These are phyloP conservation scores for Drosophila guanche DNA, from an alignment of 1,140 invertebrate species.

Conservation along the genomic window DNA sequence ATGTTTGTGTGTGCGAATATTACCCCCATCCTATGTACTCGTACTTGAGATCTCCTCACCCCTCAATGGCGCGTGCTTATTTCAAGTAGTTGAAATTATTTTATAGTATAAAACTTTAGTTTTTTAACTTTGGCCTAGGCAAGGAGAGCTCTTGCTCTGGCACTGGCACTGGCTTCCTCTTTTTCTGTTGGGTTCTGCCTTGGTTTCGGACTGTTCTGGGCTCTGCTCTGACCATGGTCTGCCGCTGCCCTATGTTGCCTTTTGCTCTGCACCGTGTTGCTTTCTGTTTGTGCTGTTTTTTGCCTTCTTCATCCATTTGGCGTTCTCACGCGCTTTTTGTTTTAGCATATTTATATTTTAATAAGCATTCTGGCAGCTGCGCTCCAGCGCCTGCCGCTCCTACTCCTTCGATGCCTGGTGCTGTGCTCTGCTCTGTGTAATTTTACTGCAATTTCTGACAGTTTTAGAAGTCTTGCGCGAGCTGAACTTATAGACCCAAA, in stretches of 20 bases:
- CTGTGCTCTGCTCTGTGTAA: slow-evolving; percentile 40
- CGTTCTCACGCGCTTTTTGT: slow-evolving; percentile 60
- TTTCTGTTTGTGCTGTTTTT: slow-evolving; percentile 14
- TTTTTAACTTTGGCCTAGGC: slow-evolving; percentile 69
- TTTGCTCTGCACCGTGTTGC: slow-evolving; percentile 33
- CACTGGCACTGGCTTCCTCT: neutral
- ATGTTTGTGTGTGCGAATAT: neutral
- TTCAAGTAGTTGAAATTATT: slow-evolving; percentile 81
- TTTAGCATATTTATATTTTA: slow-evolving; percentile 82
- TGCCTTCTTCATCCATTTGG: slow-evolving; percentile 52
- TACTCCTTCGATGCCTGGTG: slow-evolving; percentile 35
- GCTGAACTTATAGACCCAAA: slow-evolving; percentile 72
- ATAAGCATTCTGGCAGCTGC: slow-evolving; percentile 79
- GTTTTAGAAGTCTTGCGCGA: slow-evolving; percentile 78
- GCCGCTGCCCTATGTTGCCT: slow-evolving; percentile 3
- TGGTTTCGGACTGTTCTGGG: neutral
- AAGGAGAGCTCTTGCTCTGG: slow-evolving; percentile 13
- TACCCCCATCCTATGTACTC: slow-evolving; percentile 23
- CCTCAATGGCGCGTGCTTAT: slow-evolving; percentile 65
- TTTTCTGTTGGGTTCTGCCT: slow-evolving; percentile 9
- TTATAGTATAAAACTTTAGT: slow-evolving; percentile 82
- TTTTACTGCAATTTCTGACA: slow-evolving; percentile 81
- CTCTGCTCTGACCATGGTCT: too few species aligned
- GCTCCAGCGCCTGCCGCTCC: slow-evolving; percentile 45
- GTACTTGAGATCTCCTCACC: slow-evolving; percentile 38